A percentile compares a stretch with the other conserved stretches of the same genome.
Evolutionary conservation across 2,113 vertebrate species (phyloP).

Genomic region (Tyto alba): DNA sequence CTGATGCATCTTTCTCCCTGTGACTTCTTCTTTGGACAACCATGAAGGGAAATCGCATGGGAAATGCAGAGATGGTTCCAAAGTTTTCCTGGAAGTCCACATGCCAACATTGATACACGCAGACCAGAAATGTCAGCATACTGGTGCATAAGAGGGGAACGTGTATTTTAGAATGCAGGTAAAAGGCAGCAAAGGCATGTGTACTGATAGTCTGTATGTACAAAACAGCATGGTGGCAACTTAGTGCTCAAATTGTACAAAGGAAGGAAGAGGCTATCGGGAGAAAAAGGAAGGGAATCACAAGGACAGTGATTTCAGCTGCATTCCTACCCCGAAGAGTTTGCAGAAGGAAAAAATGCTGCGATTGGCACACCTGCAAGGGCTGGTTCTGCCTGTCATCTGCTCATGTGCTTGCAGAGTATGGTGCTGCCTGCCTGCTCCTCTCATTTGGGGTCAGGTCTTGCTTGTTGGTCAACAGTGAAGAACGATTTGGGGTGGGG

Average conservation of each 20-base stretch:
- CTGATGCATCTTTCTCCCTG: background rate
- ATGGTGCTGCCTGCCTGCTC: background rate
- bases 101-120: too few species aligned
- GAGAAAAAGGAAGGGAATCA: background rate
- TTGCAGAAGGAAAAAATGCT: background rate
- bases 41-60: background rate
- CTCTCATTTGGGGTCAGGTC: background rate
- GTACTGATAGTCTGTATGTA: background rate
- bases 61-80: background rate
- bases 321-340: background rate
- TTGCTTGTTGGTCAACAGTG: background rate
- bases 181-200: background rate
- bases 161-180: background rate
- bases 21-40: background rate
- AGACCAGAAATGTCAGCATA: background rate
- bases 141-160: background rate
- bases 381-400: too few species aligned
- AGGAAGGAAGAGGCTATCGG: background rate
- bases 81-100: background rate
- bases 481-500: background rate
- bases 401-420: background rate
- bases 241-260: background rate
- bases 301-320: background rate
- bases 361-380: background rate
- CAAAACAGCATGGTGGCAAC: accelerated